Conservation (phyloP, 1,140 invertebrate species). For the Drosophila sturtevanti region DNA sequence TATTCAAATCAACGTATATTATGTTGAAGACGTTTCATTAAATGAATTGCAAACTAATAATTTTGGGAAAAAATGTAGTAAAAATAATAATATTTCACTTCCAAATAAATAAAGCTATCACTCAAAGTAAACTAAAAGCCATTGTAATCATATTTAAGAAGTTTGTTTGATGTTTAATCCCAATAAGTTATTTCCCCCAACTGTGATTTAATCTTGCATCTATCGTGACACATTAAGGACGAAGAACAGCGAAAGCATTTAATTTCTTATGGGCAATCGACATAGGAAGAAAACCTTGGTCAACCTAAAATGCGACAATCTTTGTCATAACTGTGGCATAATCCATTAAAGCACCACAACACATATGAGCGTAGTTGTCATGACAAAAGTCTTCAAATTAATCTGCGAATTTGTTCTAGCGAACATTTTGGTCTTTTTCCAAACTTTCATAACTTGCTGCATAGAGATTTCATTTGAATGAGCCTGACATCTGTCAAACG, state of each 20-base stretch:
- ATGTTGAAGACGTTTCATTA: no score
- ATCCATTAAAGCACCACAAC: neutral
- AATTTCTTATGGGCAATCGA: neutral
- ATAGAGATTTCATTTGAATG: neutral
- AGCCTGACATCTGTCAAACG: neutral
- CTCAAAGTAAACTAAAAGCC: neutral
- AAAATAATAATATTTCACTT: no score
- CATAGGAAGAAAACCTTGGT: neutral
- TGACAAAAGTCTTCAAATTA: constrained; percentile 2
- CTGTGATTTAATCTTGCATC: neutral
- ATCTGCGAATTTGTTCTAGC: neutral
- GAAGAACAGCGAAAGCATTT: neutral
- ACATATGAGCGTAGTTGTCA: neutral
- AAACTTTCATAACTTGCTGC: neutral
- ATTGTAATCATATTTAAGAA: neutral
- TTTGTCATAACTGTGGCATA: neutral
- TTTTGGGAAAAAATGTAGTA: no score
- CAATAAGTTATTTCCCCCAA: neutral
- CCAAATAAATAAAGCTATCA: no score
- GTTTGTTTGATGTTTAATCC: neutral
- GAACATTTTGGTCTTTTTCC: neutral
- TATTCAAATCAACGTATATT: no score
- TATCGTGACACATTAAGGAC: neutral
- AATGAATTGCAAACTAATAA: no score
- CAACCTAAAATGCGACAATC: neutral